These are phyloP conservation scores for Aphis gossypii DNA, from an alignment of 1,140 invertebrate species.

Conservation along the genomic window DNA sequence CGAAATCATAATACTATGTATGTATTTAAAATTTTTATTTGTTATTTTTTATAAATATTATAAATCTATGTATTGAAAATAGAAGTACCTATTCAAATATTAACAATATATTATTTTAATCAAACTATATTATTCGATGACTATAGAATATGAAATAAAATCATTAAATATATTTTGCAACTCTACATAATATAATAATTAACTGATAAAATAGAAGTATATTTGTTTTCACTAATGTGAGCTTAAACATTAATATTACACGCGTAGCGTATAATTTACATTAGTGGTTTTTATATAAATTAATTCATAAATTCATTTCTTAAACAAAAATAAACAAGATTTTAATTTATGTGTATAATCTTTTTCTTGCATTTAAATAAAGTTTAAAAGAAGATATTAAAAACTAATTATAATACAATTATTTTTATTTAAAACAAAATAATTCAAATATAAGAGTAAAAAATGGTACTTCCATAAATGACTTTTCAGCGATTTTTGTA, in stretches of 20 bases:
- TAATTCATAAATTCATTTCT: not conserved
- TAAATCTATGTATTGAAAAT: not conserved
- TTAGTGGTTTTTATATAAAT: not conserved
- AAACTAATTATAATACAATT: conserved; percentile 36
- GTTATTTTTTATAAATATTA: not conserved
- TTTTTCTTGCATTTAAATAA: not conserved
- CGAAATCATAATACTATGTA: too few species aligned
- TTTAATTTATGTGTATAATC: conserved; percentile 35
- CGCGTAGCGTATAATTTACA: not conserved
- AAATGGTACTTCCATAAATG: not conserved
- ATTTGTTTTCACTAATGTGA: not conserved
- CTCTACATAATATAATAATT: not conserved
- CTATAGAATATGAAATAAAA: not conserved
- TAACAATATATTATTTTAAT: not conserved
- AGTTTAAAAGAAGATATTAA: conserved; percentile 16
- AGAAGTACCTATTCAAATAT: not conserved
- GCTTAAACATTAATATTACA: conserved; percentile 1
- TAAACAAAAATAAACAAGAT: conserved; percentile 1
- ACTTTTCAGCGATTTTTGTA: not conserved
- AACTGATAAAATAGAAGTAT: conserved; percentile 4
- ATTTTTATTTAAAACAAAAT: conserved; percentile 13
- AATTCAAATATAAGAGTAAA: conserved; percentile 11
- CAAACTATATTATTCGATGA: not conserved
- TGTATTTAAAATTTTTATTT: not conserved
- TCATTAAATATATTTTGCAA: not conserved